Evolutionary conservation across 2,888 invertebrate genomes (phyloP).

Genomic region (Aporophyla nigra): DNA sequence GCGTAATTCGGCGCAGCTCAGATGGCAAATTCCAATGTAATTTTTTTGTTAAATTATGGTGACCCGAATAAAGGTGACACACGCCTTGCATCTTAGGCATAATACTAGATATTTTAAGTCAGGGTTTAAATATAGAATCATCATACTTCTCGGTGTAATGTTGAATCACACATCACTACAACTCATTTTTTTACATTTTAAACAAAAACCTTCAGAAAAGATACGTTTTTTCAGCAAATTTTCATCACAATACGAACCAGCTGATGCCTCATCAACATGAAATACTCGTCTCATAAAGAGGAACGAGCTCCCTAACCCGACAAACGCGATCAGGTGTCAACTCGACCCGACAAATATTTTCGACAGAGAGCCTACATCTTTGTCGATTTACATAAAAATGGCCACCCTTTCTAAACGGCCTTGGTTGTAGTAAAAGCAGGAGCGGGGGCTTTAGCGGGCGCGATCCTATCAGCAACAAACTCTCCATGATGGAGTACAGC

Average conservation of each 20-base stretch:
- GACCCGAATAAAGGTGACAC: too few relatives aligned
- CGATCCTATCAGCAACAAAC: not conserved
- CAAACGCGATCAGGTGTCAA: slow-evolving; percentile 66
- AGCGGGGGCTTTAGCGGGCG: not conserved
- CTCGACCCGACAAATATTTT: slow-evolving; percentile 57
- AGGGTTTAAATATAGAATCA: not conserved
- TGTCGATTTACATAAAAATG: slow-evolving; percentile 73
- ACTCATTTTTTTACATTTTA: not conserved
- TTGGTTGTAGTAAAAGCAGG: not conserved
- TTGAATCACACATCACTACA: not conserved
- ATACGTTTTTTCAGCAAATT: slow-evolving; percentile 24
- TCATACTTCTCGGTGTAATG: not conserved
- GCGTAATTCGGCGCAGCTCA: not conserved
- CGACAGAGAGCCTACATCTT: slow-evolving; percentile 49
- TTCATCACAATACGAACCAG: slow-evolving; percentile 31
- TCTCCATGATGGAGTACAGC: too few relatives aligned
- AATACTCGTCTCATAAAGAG: slow-evolving; percentile 53
- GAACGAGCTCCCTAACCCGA: slow-evolving; percentile 49
- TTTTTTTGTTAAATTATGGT: not conserved
- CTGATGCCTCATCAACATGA: slow-evolving; percentile 59
- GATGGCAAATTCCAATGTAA: not conserved
- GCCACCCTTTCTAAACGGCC: slow-evolving; percentile 49
- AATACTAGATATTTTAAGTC: too few relatives aligned
- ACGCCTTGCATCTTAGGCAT: not conserved
- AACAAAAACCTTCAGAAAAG: not conserved